A percentile compares a stretch with the other conserved stretches of the same genome.
These are phyloP conservation scores for Oreortyx pictus DNA, from an alignment of 2,797 vertebrate genomes.

Conservation along the genomic window DNA sequence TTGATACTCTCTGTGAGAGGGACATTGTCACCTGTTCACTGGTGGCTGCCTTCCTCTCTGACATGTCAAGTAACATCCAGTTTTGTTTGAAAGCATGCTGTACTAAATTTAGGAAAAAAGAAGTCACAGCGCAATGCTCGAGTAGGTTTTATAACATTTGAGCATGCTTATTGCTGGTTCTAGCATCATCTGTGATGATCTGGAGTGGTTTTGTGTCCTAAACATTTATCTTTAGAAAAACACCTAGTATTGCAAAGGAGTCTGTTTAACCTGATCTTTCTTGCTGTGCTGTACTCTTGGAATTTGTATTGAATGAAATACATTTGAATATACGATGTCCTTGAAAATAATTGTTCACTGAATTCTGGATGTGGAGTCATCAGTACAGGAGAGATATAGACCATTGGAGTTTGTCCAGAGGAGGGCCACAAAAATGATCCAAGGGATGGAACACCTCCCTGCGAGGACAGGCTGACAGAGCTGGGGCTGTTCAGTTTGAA, in stretches of 20 bases:
- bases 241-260: not conserved
- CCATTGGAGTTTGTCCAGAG: too few relatives aligned
- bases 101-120: not conserved
- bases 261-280: slow-evolving; percentile 1
- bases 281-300: slow-evolving; percentile 19
- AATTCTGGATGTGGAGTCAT: not conserved
- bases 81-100: slow-evolving; percentile 1
- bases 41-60: not conserved
- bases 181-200: not conserved
- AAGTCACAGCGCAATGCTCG: not conserved
- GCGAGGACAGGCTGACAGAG: too few relatives aligned
- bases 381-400: too few relatives aligned
- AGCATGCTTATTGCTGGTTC: not conserved
- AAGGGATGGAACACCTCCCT: too few relatives aligned
- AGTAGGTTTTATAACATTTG: slow-evolving; percentile 17
- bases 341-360: not conserved
- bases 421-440: too few relatives aligned
- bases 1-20: not conserved
- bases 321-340: not conserved
- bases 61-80: not conserved
- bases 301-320: not conserved
- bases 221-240: slow-evolving; percentile 28
- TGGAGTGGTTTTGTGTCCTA: slow-evolving; percentile 4
- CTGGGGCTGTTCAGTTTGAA: too few relatives aligned
- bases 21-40: not conserved